Evolutionary conservation across 2,797 vertebrate species (phyloP).

Genomic region (Distichodus sexfasciatus): DNA sequence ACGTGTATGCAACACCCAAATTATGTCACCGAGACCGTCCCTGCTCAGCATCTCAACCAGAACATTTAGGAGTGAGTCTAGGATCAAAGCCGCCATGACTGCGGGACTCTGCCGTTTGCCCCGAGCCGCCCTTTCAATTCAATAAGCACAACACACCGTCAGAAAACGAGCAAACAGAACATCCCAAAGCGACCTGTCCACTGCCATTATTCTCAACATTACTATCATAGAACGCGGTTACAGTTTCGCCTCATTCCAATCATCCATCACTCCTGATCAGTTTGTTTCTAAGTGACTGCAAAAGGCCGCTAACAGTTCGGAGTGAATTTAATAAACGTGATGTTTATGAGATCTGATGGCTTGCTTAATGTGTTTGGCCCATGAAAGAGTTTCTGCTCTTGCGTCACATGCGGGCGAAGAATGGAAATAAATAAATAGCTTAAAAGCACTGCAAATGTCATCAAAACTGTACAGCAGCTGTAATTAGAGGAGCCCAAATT

Average conservation of each 20-base stretch:
- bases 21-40: not conserved
- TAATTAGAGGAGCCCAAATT: no score
- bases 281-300: conserved; percentile 9
- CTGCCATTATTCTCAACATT: conserved; percentile 16
- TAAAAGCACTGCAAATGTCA: not conserved
- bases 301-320: not conserved
- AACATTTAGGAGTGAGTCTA: not conserved
- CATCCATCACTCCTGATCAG: not conserved
- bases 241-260: not conserved
- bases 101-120: not conserved
- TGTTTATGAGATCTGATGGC: conserved; percentile 30
- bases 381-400: conserved; percentile 11
- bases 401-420: not conserved
- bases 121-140: not conserved
- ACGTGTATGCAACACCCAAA: not conserved
- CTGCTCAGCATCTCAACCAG: not conserved
- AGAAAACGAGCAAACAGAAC: conserved; percentile 17
- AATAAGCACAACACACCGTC: not conserved
- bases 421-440: conserved; percentile 11
- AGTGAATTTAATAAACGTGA: conserved; percentile 24
- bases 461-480: not conserved
- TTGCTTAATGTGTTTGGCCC: conserved; percentile 27
- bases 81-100: not conserved
- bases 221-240: conserved; percentile 14
- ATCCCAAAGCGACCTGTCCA: not conserved